Percentiles rank a stretch among this genome's conserved stretches.
phyloP scores from a whole-genome alignment of 2,888 invertebrate genomes.

The Oegoconia quadripuncta region DNA sequence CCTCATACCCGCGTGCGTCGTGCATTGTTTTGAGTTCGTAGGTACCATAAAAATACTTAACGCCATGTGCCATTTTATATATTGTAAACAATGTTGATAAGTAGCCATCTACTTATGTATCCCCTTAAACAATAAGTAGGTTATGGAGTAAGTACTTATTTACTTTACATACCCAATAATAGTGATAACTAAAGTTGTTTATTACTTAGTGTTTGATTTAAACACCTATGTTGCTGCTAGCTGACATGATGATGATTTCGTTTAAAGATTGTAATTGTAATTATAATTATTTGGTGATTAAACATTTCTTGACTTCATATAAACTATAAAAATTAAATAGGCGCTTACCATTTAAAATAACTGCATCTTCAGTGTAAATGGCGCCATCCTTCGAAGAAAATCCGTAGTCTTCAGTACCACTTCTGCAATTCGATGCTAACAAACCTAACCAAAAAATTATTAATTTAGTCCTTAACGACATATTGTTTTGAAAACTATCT shows the following conservation, averaged over 20 bases:
- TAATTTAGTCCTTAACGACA: constrained; percentile 47
- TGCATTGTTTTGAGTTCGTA: constrained; percentile 63
- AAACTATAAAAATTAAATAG: not conserved
- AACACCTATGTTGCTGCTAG: too few species aligned
- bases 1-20: constrained; percentile 60
- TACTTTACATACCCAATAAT: too few species aligned
- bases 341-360: constrained; percentile 69
- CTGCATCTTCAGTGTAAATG: constrained; percentile 68
- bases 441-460: constrained; percentile 46
- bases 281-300: too few species aligned
- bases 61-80: constrained; percentile 31
- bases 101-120: too few species aligned
- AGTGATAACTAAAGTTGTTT: too few species aligned
- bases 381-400: constrained; percentile 63
- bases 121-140: too few species aligned
- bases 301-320: not conserved
- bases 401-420: constrained; percentile 49
- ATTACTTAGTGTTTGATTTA: too few species aligned
- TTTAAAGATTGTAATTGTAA: too few species aligned
- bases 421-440: constrained; percentile 45
- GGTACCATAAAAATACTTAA: constrained; percentile 39
- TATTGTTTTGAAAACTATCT: constrained; percentile 29
- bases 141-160: too few species aligned
- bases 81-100: not conserved
- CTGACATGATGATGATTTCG: too few species aligned